Evolutionary conservation across 1,140 invertebrate species (phyloP).

Genomic region (Lasioglossum baleicum): DNA sequence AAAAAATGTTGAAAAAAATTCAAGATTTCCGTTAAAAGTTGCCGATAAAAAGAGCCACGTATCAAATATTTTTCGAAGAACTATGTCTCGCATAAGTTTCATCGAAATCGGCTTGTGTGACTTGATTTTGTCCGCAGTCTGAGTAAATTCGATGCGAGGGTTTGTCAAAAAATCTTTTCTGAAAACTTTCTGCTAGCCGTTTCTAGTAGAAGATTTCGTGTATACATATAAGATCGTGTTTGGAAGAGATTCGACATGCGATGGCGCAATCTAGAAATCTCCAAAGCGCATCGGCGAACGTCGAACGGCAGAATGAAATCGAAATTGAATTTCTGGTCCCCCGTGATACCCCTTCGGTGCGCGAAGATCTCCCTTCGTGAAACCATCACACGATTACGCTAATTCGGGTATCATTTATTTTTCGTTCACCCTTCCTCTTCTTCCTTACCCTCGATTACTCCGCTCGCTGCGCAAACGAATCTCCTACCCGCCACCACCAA

Average conservation of each 20-base stretch:
- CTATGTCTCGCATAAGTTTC: no score
- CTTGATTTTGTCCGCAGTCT: no score
- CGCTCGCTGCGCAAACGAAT: constrained; percentile 60
- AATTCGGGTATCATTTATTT: constrained; percentile 80
- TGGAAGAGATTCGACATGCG: not conserved
- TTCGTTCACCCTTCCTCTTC: constrained; percentile 74
- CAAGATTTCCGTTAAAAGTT: no score
- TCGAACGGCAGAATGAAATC: constrained; percentile 74
- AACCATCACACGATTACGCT: constrained; percentile 79
- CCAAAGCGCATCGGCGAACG: constrained; percentile 15
- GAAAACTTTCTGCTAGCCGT: not conserved
- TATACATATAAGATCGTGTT: no score
- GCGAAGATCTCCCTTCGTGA: constrained; percentile 73
- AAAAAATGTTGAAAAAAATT: no score
- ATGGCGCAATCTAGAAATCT: constrained; percentile 28
- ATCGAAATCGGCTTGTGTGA: no score
- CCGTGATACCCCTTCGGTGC: constrained; percentile 50
- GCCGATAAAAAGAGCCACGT: no score
- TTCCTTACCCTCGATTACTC: constrained; percentile 61
- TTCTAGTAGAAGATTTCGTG: no score
- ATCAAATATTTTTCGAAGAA: no score
- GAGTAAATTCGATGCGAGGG: no score
- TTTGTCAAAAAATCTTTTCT: no score
- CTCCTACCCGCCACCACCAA: constrained; percentile 27
- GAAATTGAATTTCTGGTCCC: constrained; percentile 77